These are phyloP conservation scores for Deroptyus accipitrinus DNA, from an alignment of 2,113 vertebrate genomes.

Conservation along the genomic window DNA sequence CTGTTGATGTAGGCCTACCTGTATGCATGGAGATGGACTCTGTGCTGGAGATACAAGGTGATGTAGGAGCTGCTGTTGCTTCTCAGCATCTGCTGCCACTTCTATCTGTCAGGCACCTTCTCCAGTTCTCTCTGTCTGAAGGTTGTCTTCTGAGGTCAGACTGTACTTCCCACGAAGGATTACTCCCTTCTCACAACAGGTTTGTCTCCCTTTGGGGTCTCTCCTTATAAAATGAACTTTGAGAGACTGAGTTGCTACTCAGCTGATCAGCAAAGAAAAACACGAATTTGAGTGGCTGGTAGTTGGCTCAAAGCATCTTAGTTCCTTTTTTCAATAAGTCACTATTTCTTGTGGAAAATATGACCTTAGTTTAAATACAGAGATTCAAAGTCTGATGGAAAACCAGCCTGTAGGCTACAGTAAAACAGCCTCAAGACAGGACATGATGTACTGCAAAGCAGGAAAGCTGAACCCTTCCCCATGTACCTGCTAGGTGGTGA, in stretches of 20 bases:
- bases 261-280: background rate
- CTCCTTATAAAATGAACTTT: background rate
- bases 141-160: background rate
- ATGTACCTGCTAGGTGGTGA: background rate
- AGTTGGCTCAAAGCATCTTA: background rate
- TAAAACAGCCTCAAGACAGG: background rate
- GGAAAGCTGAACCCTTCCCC: background rate
- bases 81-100: background rate
- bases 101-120: background rate
- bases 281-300: no score
- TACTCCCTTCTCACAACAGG: background rate
- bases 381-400: background rate
- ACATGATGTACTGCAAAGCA: background rate
- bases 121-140: background rate
- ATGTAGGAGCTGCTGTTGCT: background rate
- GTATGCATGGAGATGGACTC: no score
- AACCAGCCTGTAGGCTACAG: background rate
- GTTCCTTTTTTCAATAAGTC: background rate
- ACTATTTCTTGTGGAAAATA: background rate
- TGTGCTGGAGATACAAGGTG: background rate
- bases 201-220: background rate
- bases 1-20: background rate
- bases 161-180: background rate
- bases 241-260: background rate
- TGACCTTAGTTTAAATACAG: background rate